These are phyloP conservation scores for Rambutsinella grinnellia DNA, from an alignment of 2,888 invertebrate species.

Conservation along the genomic window DNA sequence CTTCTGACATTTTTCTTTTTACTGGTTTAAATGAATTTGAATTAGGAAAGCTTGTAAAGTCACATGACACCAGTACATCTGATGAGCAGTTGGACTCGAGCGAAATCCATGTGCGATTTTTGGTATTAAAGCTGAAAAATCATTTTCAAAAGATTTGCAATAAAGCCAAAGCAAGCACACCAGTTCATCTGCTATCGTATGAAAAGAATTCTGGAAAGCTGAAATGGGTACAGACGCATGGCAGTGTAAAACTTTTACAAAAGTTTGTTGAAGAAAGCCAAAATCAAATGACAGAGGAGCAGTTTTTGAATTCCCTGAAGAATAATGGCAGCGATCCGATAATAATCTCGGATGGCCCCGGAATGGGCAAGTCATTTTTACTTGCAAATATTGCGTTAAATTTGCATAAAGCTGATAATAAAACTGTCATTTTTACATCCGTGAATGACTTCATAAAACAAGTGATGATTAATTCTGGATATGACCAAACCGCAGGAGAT, in stretches of 20 bases:
- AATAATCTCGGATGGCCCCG: slow-evolving; percentile 1
- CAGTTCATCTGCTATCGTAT: too few relatives aligned
- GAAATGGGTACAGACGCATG: background rate
- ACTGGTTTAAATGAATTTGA: too few relatives aligned
- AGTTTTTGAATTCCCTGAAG: background rate
- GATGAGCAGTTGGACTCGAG: too few relatives aligned
- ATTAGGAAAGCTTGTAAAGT: too few relatives aligned
- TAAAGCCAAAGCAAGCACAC: too few relatives aligned
- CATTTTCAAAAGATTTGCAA: slow-evolving; percentile 4
- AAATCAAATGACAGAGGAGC: background rate
- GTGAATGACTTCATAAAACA: background rate
- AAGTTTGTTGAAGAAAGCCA: background rate
- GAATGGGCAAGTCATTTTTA: too few relatives aligned
- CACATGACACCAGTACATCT: too few relatives aligned
- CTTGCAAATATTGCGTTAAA: background rate
- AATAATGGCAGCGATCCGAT: background rate
- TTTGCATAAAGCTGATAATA: background rate
- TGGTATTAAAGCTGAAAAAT: background rate
- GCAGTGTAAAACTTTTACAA: background rate
- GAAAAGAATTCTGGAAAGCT: background rate
- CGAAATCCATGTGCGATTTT: background rate
- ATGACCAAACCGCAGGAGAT: background rate
- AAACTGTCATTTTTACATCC: background rate
- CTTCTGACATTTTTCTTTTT: too few relatives aligned
- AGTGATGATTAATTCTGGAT: background rate